Conservation (phyloP, 2,113 vertebrate genomes). For the Hemiscyllium ocellatum region DNA sequence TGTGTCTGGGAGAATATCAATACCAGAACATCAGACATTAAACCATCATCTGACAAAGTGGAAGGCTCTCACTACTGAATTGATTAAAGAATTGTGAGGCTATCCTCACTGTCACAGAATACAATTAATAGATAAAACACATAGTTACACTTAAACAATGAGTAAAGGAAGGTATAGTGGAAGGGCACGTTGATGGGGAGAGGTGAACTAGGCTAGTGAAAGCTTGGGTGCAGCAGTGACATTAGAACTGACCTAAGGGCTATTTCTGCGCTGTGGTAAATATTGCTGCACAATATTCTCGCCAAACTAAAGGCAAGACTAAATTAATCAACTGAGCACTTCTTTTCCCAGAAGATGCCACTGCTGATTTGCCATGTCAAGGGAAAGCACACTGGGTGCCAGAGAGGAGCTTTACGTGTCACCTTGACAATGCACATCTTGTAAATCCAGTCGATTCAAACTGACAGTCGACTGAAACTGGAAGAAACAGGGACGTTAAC, state of each 20-base stretch:
- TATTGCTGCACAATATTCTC: neutral
- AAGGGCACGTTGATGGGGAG: neutral
- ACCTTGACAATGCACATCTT: constrained; percentile 9
- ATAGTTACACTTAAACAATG: neutral
- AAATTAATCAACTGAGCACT: neutral
- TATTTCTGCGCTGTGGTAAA: neutral
- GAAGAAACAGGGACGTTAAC: neutral
- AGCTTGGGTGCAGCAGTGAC: neutral
- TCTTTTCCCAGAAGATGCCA: neutral
- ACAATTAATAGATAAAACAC: neutral
- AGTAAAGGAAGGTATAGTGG: neutral
- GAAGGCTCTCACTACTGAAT: too few species aligned
- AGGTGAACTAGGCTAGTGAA: neutral
- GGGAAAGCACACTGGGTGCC: neutral
- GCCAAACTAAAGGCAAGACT: neutral
- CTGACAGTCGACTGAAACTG: neutral
- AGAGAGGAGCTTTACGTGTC: neutral
- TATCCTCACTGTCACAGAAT: neutral
- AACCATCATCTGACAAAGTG: too few species aligned
- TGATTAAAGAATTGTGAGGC: neutral
- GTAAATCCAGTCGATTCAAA: constrained; percentile 8
- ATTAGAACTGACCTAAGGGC: neutral
- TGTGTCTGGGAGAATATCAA: neutral
- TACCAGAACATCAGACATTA: neutral
- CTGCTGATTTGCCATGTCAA: neutral